A percentile compares a stretch with the other conserved stretches of the same genome.
These are phyloP conservation scores for Trissoscelio sp. DNA, from an alignment of 2,888 invertebrate genomes.

Conservation along the genomic window DNA sequence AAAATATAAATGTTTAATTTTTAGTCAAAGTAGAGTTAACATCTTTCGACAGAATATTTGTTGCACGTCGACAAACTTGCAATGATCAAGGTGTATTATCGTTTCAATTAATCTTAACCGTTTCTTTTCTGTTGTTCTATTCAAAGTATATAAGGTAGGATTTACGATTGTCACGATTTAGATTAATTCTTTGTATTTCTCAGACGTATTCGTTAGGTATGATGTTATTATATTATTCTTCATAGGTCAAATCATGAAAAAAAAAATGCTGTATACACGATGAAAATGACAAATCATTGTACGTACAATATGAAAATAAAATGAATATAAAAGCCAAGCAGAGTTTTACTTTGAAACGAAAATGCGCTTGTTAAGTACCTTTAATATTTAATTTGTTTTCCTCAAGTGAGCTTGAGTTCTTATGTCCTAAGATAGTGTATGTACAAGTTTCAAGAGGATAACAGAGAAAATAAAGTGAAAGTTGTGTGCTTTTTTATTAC, in stretches of 20 bases:
- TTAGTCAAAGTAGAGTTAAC: too few species aligned
- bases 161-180: constrained; percentile 37
- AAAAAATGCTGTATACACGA: constrained; percentile 45
- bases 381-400: constrained; percentile 78
- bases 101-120: constrained; percentile 19
- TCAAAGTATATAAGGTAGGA: constrained; percentile 48
- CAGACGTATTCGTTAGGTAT: constrained; percentile 43
- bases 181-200: constrained; percentile 60
- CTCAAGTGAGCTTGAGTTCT: constrained; percentile 14
- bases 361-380: background rate
- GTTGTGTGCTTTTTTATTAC: background rate
- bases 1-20: too few species aligned
- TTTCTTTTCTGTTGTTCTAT: constrained; percentile 25
- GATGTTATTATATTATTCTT: constrained; percentile 30
- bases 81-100: constrained; percentile 24
- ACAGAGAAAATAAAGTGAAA: background rate
- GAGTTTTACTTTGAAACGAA: constrained; percentile 48
- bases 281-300: constrained; percentile 57
- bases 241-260: constrained; percentile 29
- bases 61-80: too few species aligned
- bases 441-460: background rate
- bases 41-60: too few species aligned
- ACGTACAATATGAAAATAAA: constrained; percentile 77
- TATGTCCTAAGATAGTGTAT: constrained; percentile 9
- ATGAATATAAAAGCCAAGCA: constrained; percentile 72